Conservation (phyloP, 2,797 vertebrate genomes). For the Mico argentatus region DNA sequence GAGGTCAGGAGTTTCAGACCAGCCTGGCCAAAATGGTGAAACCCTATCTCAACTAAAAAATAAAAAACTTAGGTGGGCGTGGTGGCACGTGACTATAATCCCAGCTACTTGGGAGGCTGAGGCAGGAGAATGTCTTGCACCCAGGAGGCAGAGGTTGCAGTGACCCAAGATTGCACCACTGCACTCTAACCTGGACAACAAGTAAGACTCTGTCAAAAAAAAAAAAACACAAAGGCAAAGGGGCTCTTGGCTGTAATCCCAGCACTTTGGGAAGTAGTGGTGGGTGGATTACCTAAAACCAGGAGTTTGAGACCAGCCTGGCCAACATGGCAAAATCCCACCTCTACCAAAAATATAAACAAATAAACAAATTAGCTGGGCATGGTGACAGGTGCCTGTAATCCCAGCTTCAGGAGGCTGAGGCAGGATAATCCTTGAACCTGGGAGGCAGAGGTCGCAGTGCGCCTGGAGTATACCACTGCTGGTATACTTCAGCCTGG, state of each 20-base stretch:
- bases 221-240: not conserved
- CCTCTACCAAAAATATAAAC: not conserved
- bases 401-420: not conserved
- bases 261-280: not conserved
- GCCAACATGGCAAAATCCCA: not conserved
- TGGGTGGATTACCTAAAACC: not conserved
- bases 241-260: not conserved
- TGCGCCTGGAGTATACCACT: not conserved
- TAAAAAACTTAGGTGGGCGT: not conserved
- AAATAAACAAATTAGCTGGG: not conserved
- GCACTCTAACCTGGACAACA: not conserved
- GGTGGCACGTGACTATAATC: not conserved
- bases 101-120: not conserved
- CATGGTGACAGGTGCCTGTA: not conserved
- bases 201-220: not conserved
- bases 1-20: not conserved
- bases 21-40: not conserved
- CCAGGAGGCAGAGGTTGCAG: not conserved
- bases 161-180: not conserved
- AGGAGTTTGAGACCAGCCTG: not conserved
- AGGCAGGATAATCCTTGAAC: not conserved
- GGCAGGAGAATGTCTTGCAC: not conserved
- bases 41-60: not conserved
- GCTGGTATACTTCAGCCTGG: not conserved
- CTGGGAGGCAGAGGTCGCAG: not conserved